These are phyloP conservation scores for Acropternis orthonyx DNA, from an alignment of 2,797 vertebrate genomes.

Conservation along the genomic window DNA sequence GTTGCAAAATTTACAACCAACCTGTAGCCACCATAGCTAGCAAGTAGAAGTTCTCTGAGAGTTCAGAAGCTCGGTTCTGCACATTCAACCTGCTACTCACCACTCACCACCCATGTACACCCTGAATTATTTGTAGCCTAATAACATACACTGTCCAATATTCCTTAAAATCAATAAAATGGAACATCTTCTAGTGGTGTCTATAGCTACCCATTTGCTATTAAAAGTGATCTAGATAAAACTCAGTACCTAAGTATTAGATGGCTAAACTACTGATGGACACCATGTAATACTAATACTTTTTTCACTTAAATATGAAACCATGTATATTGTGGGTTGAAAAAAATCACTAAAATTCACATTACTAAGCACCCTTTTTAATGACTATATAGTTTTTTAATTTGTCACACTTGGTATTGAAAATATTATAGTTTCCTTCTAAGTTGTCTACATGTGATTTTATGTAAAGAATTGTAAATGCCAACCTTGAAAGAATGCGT, in stretches of 20 bases:
- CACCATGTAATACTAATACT: rapidly evolving
- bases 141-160: neutral
- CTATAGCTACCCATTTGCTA: neutral
- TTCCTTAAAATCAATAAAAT: neutral
- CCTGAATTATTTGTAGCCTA: rapidly evolving
- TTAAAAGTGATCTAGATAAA: neutral
- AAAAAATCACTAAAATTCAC: neutral
- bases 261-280: neutral
- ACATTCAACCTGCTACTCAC: neutral
- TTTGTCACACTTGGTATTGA: neutral
- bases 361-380: neutral
- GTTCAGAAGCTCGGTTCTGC: neutral
- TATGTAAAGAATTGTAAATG: neutral
- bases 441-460: neutral
- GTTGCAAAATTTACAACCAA: neutral
- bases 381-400: neutral
- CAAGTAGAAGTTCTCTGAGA: neutral
- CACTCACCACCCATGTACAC: rapidly evolving
- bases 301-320: neutral
- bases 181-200: neutral
- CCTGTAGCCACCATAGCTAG: neutral
- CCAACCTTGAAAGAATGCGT: neutral
- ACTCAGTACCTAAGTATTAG: neutral
- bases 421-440: neutral
- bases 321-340: neutral